Evolutionary conservation across 1,140 invertebrate genomes (phyloP), one percentile per base, ranked within the genome.

Genomic region (Tetranychus cinnabarinus): DNA sequence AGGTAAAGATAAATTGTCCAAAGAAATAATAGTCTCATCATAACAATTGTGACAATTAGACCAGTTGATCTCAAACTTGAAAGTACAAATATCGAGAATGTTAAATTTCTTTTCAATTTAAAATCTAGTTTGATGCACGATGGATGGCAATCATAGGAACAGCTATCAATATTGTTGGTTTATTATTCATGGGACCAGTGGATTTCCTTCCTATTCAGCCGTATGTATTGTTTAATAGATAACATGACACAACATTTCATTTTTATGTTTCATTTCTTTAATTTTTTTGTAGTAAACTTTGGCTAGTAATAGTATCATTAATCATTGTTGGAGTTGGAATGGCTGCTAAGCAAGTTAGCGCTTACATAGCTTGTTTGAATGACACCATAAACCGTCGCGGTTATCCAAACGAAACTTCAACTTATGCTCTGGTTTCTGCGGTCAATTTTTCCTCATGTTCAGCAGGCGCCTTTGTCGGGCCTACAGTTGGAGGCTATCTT

Each of bases 401-500:
- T 12, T 80, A 86, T 65, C 81, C 83, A 1, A 83, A 88, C 68
- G 84, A 81, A 61, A 73, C 88, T 45, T 80, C 85, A 69, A 89
- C 85, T 0, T 87, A 86, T 64, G 85, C 85, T 0, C 71, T 88
- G 36, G 81, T 88, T 54, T 88, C 85, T 3, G 84, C 83, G 1
- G 74, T 88, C 48, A 88, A 85, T 84, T 86, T 85, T 0, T 86
- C 84, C 12, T 81, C 82, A 0, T 87, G 87, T 69, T 85, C 86
- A 8, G 55, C 2, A 0, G 85, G 85, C n/a, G 64, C 66, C 15
- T 67, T 67, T 54, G 3, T 67, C 31, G 66, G 66, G 1, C 66
- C 66, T 13, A 62, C 64, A 33, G 10, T 64, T 6, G 66, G 66
- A 46, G 66, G 66, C 54, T 42, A 61, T 59, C 42, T 67, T 7